These are phyloP conservation scores for Heterocephalus glaber DNA, from an alignment of 2,113 vertebrate species.

Conservation along the genomic window DNA sequence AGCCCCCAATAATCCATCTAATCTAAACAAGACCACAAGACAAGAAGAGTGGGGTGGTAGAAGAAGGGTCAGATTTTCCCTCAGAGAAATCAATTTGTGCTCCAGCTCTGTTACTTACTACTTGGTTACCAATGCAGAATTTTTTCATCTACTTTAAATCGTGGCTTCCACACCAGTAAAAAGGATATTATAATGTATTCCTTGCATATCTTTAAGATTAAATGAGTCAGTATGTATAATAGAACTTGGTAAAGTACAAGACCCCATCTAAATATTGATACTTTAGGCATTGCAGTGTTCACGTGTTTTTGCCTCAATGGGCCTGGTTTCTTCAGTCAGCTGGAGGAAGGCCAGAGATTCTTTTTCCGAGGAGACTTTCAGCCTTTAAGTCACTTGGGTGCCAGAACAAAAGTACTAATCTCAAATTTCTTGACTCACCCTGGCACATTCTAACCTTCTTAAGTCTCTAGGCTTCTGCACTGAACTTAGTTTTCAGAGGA, in stretches of 20 bases:
- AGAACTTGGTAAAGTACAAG: neutral
- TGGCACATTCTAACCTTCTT: neutral
- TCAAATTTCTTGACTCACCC: neutral
- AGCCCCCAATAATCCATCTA: neutral
- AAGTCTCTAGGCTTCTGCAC: neutral
- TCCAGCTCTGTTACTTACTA: neutral
- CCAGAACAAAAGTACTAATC: neutral
- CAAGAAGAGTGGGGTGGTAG: neutral
- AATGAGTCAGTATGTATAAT: neutral
- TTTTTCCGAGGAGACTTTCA: neutral
- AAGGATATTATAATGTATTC: neutral
- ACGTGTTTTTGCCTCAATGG: neutral
- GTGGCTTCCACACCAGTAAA: neutral
- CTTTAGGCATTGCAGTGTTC: neutral
- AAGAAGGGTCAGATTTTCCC: neutral
- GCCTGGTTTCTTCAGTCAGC: accelerated
- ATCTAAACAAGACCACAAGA: neutral
- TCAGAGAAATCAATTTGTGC: neutral
- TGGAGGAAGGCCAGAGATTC: neutral
- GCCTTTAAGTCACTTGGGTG: neutral
- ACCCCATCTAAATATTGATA: neutral
- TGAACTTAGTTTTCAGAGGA: neutral
- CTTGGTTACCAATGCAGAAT: neutral
- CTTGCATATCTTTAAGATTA: neutral
- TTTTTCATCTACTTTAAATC: conserved; percentile 18